A percentile compares a stretch with the other conserved stretches of the same genome.
These are phyloP conservation scores for Asbolus verrucosus DNA, from an alignment of 1,140 invertebrate genomes.

Conservation along the genomic window DNA sequence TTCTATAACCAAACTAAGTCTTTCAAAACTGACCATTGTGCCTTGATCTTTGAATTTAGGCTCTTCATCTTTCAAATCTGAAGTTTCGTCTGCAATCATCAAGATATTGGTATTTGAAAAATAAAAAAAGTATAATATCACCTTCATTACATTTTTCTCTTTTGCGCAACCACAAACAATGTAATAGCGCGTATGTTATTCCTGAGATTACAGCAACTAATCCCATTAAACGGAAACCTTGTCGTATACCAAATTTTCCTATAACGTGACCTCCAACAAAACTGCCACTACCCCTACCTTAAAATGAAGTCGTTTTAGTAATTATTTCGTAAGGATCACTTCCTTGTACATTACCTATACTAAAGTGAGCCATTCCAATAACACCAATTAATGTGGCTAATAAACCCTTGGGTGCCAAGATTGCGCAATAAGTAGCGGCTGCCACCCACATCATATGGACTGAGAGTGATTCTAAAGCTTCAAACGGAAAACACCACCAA, in stretches of 20 bases:
- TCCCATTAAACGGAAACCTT: constrained; percentile 83
- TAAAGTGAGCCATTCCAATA: constrained; percentile 85
- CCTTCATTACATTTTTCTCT: constrained; percentile 67
- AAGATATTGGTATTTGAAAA: too few species aligned
- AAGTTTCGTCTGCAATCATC: constrained; percentile 8
- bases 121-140: constrained; percentile 29
- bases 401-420: constrained; percentile 82
- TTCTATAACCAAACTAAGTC: constrained; percentile 78
- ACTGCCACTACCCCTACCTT: constrained; percentile 78
- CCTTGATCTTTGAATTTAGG: constrained; percentile 73
- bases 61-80: constrained; percentile 60
- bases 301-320: constrained; percentile 60
- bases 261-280: constrained; percentile 85
- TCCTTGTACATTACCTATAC: constrained; percentile 75
- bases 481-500: constrained; percentile 88
- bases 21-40: constrained; percentile 75
- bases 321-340: background rate
- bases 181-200: constrained; percentile 76
- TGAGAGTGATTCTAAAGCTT: constrained; percentile 86
- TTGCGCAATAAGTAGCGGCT: constrained; percentile 85
- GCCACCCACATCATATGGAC: constrained; percentile 91
- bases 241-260: constrained; percentile 75
- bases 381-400: constrained; percentile 86
- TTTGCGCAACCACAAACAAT: constrained; percentile 78
- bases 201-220: constrained; percentile 76